Conservation (phyloP, 2,113 vertebrate species). For the Peromyscus leucopus region DNA sequence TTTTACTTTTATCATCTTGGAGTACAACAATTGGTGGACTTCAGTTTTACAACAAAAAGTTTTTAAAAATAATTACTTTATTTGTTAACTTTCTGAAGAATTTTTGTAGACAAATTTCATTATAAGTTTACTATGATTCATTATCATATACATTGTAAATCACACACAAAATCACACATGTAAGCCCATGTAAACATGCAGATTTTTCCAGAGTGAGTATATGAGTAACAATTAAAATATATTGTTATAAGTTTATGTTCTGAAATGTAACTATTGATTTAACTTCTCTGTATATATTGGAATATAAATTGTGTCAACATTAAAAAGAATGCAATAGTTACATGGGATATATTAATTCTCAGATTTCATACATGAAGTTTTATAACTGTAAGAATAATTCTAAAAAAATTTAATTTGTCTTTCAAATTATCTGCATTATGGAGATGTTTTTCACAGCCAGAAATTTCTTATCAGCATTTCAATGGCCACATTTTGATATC, state of each 20-base stretch:
- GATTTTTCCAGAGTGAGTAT: not conserved
- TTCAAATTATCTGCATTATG: not conserved
- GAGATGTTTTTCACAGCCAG: not conserved
- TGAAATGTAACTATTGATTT: not conserved
- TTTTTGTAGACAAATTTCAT: not conserved
- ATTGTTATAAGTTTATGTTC: not conserved
- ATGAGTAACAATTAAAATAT: not conserved
- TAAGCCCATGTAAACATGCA: accelerated
- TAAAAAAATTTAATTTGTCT: not conserved
- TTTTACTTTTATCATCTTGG: not conserved
- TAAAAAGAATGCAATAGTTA: not conserved
- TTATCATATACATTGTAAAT: not conserved
- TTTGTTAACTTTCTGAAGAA: not conserved
- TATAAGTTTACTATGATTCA: not conserved
- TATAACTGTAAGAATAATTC: not conserved
- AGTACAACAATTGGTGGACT: not conserved
- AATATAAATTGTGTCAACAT: not conserved
- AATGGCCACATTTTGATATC: not conserved
- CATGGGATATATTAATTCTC: not conserved
- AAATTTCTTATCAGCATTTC: not conserved
- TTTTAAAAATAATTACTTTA: not conserved
- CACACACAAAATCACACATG: not conserved
- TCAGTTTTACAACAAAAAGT: not conserved
- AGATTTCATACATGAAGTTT: not conserved
- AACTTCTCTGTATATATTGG: not conserved